Evolutionary conservation across 2,888 invertebrate genomes (phyloP).

Genomic region (Ramazzottius varieornatus): DNA sequence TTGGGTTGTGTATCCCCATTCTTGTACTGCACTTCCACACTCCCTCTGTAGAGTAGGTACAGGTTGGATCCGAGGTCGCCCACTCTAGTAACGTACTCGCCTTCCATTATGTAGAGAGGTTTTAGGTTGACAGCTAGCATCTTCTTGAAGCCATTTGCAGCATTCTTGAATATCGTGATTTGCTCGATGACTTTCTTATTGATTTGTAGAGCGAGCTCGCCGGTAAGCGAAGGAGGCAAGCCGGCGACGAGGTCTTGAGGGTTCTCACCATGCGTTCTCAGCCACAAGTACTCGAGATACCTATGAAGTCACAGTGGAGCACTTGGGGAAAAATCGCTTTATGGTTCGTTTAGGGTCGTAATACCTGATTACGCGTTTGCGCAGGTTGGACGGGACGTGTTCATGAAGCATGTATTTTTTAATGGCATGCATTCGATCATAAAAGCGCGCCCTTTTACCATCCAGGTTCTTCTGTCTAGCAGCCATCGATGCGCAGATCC

Average conservation of each 20-base stretch:
- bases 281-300: slow-evolving; percentile 11
- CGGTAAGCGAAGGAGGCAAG: slow-evolving; percentile 10
- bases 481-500: slow-evolving; percentile 10
- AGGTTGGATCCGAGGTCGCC: slow-evolving; percentile 11
- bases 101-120: slow-evolving; percentile 9
- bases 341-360: too few relatives aligned
- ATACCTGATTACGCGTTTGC: slow-evolving; percentile 3
- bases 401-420: slow-evolving; percentile 6
- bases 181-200: slow-evolving; percentile 9
- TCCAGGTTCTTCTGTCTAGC: slow-evolving; percentile 11
- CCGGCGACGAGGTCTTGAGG: slow-evolving; percentile 10
- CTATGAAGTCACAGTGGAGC: too few relatives aligned
- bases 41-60: slow-evolving; percentile 11
- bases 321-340: too few relatives aligned
- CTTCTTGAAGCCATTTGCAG: slow-evolving; percentile 10
- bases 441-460: slow-evolving; percentile 9
- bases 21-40: slow-evolving; percentile 10
- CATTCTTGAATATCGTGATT: slow-evolving; percentile 9
- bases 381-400: neutral
- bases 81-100: slow-evolving; percentile 10
- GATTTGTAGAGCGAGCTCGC: slow-evolving; percentile 10
- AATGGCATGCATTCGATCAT: slow-evolving; percentile 9
- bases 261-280: slow-evolving; percentile 10
- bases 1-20: slow-evolving; percentile 8
- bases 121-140: slow-evolving; percentile 10